phyloP scores from a whole-genome alignment of 2,113 vertebrate genomes.

The Aegithalos caudatus region DNA sequence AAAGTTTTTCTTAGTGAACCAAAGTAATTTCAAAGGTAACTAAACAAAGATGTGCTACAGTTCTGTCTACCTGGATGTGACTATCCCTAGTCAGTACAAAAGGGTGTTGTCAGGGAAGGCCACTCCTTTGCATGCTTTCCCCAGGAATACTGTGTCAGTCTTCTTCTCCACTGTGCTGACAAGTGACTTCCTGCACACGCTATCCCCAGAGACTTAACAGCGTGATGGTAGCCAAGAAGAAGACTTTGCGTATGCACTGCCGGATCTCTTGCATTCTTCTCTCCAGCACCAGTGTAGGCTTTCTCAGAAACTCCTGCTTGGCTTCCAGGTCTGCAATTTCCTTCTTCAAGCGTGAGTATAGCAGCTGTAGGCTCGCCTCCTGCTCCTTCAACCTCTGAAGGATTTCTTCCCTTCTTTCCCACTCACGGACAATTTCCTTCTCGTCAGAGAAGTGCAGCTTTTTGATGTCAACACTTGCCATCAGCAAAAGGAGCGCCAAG shows the following conservation, averaged over 20 bases:
- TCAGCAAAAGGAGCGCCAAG: background rate
- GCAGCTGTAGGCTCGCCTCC: rapidly evolving
- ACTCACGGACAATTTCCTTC: rapidly evolving
- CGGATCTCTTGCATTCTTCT: no score
- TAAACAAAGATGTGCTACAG: background rate
- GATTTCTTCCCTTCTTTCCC: background rate
- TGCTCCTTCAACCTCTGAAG: background rate
- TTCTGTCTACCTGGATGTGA: background rate
- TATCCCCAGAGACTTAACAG: background rate
- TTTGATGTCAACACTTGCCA: background rate
- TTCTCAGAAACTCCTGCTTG: background rate
- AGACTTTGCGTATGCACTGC: rapidly evolving
- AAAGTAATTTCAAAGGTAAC: background rate
- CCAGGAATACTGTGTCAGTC: background rate
- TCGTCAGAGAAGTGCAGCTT: background rate
- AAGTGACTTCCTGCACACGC: background rate
- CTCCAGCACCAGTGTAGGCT: rapidly evolving
- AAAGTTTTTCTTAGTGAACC: background rate
- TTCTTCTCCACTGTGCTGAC: background rate
- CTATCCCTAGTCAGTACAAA: background rate
- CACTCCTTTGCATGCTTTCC: background rate
- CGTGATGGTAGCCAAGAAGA: rapidly evolving
- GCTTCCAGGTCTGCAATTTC: background rate
- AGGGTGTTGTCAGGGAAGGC: background rate
- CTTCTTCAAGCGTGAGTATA: rapidly evolving